Evolutionary conservation across 1,140 invertebrate genomes (phyloP).

Genomic region (Nebria ingens): DNA sequence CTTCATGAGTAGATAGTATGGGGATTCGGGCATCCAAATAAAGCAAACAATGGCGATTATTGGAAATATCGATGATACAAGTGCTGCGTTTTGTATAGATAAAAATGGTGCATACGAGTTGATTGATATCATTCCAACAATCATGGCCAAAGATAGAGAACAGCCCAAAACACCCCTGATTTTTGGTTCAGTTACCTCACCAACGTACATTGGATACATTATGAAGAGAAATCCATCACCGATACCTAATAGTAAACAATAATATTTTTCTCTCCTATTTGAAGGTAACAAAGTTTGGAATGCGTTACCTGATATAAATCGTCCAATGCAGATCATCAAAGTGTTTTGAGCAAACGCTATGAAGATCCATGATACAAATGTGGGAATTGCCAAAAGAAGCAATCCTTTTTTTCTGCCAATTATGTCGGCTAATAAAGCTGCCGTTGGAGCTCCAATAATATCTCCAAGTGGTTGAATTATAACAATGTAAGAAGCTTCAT

Average conservation of each 20-base stretch:
- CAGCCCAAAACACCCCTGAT: conserved; percentile 29
- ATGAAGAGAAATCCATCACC: conserved; percentile 23
- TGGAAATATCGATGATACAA: conserved; percentile 38
- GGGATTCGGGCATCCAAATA: conserved; percentile 26
- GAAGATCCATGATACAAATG: conserved; percentile 11
- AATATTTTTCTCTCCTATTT: too few relatives aligned
- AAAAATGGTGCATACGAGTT: conserved; percentile 41
- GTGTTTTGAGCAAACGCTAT: conserved; percentile 13
- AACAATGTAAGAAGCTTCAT: neutral
- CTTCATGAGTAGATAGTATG: conserved; percentile 25
- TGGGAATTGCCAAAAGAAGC: conserved; percentile 13
- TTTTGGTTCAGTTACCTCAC: conserved; percentile 24
- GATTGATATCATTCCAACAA: conserved; percentile 37
- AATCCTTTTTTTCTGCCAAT: conserved; percentile 22
- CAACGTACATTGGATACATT: conserved; percentile 22
- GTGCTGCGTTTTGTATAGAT: conserved; percentile 37
- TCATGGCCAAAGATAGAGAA: conserved; percentile 36
- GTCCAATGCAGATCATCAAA: conserved; percentile 30
- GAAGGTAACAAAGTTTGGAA: too few relatives aligned
- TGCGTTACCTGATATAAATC: too few relatives aligned
- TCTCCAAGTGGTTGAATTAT: neutral
- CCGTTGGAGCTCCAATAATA: neutral
- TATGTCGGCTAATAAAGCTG: conserved; percentile 9
- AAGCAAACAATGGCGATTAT: conserved; percentile 33
- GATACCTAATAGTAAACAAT: conserved; percentile 24